Conservation (phyloP, 2,113 vertebrate genomes). For the Pangasianodon hypophthalmus region DNA sequence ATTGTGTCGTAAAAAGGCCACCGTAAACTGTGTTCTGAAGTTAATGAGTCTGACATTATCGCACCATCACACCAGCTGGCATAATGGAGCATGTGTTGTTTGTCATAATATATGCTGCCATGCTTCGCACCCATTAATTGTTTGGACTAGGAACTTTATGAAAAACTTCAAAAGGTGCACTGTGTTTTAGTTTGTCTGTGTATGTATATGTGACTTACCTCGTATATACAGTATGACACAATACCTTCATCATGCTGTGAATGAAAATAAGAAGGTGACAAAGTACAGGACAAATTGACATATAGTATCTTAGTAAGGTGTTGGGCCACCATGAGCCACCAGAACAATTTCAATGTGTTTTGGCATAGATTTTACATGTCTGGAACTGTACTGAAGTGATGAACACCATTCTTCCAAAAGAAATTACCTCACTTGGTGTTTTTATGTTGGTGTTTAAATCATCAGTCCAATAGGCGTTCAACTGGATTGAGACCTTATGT, state of each 20-base stretch:
- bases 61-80: conserved; percentile 98
- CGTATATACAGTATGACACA: background rate
- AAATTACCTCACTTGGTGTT: background rate
- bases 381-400: background rate
- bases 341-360: background rate
- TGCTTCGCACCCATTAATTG: conserved; percentile 91
- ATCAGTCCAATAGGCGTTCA: background rate
- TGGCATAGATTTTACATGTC: background rate
- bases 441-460: background rate
- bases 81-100: conserved; percentile 96
- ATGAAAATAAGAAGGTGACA: background rate
- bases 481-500: background rate
- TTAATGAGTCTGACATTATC: conserved; percentile 99
- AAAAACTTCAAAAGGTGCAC: conserved; percentile 49
- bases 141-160: conserved; percentile 84
- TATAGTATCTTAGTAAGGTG: background rate
- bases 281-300: background rate
- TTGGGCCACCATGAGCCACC: background rate
- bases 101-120: conserved; percentile 97
- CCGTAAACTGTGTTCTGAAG: conserved; percentile 95
- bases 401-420: background rate
- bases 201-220: background rate
- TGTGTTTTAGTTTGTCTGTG: background rate
- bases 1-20: conserved; percentile 94
- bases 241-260: background rate